Base-by-base conservation (phyloP, 2,797 vertebrate species). In the Anguilla marmorata region DNA sequence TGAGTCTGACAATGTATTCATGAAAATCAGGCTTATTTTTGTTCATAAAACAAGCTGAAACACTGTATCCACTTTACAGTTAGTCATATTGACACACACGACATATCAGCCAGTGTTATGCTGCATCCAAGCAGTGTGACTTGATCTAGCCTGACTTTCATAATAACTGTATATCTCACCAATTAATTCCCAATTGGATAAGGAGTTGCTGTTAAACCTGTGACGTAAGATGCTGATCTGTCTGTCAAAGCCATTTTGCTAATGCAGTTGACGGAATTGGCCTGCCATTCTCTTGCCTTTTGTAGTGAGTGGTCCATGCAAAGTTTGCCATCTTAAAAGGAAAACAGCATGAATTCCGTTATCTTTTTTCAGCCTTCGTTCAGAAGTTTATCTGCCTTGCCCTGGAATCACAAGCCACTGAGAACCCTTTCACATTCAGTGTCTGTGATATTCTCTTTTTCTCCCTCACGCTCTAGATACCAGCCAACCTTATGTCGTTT, bases 401-500 rank as follows among this genome's bases (percentile, higher is more conserved):
- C 63, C 63, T 24, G 63, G 6, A 9, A 66, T 8, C 63, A 66
- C 0, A 66, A 66, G 63, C 63, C n/a, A 74, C 27, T 33, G 30
- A 74, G 41, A 24, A 19, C 11, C 9, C 69, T 60, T 11, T 24
- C 52, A 37, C 76, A 41, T 33, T 84, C 30, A 19, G n/a, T 9
- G 54, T 86, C 27, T 24, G 37, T 83, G 16, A 16, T 1, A 3
- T 54, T 58, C 89, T 60, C 86, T 91, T 87, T 91, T 21, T 76
- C 83, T 11, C 92, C 89, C 94, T 94, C 91, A 7, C 19, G 92
- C 89, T 94, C 93, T 93, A 99, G 98, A 97, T 98, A 94, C 98
- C 98, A 94, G 95, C 98, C 91, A 99, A 99, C 95, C 97, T 99
- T 93, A 99, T 99, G 98, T 98, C 98, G 72, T 99, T 99, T 69